Base-by-base conservation (phyloP, 2,888 invertebrate species). In the Serripes groenlandicus region DNA sequence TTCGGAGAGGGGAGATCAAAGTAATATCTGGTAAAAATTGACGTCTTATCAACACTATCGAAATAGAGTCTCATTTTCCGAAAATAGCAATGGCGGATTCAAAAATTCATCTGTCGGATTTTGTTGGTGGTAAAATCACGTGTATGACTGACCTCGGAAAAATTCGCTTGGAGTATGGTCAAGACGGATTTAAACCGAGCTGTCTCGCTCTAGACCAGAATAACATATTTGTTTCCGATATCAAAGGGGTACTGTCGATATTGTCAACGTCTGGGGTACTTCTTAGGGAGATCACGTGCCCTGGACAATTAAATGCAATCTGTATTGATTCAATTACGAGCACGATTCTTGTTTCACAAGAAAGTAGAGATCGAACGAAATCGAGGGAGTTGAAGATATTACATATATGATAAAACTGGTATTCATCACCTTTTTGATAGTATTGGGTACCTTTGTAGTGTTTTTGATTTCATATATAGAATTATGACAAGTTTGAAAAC, bases 241-340 rank as follows among this genome's bases (percentile, higher is more conserved):
- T 79, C 1, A 78, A 81, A 70, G 86, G 86, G 1, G 73, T 52
- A 26, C 75, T 86, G 42, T 52, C 76, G 2, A 66, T 86, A 0
- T 54, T 86, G 78, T 86, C 86, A 2, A 86, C 86, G 4, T 86
- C 81, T 60, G 86, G 86, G 4, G 64, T 83, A n/a, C 73, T 83
- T 15, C 64, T 83, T n/a, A 70, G 83, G 26, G 78, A 76, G 23
- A 56, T 86, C 15, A 54, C 81, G 7, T 83, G 86, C 60, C 54
- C 73, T 7, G 86, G 86, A 23, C 83, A 74, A 26, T 49, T 86
- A 21, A 66, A 77, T 18, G 62, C 83, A 7, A 18, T 86, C 3
- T 76, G 78, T 35, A 66, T 81, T 34, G 86, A 86, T 62, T 32
- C 72, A 11, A 81, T 76, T 60, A 78, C 83, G 5, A 81, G 83